phyloP scores from a whole-genome alignment of 2,888 invertebrate genomes.

The Rhagonycha fulva region DNA sequence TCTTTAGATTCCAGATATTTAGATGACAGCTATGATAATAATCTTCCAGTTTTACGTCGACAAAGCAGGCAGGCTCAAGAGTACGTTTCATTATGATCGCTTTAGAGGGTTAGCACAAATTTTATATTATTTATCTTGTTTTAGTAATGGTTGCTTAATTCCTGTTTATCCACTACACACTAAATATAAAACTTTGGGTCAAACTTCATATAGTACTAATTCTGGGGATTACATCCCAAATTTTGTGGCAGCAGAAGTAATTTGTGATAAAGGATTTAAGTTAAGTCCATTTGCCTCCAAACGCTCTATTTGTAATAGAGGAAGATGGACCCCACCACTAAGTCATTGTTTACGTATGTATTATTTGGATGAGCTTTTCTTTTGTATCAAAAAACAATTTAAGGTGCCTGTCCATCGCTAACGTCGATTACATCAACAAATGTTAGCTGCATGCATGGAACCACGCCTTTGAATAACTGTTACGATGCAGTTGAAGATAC shows the following conservation, averaged over 20 bases:
- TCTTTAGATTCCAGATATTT: background rate
- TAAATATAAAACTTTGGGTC: background rate
- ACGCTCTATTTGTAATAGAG: background rate
- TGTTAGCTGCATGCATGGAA: background rate
- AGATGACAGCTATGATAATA: background rate
- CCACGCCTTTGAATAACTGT: background rate
- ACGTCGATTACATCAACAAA: background rate
- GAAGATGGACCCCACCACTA: background rate
- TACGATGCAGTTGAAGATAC: background rate
- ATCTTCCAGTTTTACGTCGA: background rate
- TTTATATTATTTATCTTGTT: background rate
- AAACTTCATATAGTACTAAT: background rate
- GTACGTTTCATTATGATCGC: background rate
- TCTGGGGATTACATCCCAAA: background rate
- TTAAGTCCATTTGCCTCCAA: background rate
- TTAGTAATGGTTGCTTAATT: background rate
- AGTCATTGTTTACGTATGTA: background rate
- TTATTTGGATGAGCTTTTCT: too few relatives aligned
- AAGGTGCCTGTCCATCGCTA: background rate
- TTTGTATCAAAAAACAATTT: background rate
- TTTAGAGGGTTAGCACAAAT: background rate
- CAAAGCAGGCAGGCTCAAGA: background rate
- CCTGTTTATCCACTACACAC: background rate
- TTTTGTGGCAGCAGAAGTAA: background rate
- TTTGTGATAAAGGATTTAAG: background rate